Conservation (phyloP, 2,888 invertebrate species). For the Teleogryllus oceanicus region DNA sequence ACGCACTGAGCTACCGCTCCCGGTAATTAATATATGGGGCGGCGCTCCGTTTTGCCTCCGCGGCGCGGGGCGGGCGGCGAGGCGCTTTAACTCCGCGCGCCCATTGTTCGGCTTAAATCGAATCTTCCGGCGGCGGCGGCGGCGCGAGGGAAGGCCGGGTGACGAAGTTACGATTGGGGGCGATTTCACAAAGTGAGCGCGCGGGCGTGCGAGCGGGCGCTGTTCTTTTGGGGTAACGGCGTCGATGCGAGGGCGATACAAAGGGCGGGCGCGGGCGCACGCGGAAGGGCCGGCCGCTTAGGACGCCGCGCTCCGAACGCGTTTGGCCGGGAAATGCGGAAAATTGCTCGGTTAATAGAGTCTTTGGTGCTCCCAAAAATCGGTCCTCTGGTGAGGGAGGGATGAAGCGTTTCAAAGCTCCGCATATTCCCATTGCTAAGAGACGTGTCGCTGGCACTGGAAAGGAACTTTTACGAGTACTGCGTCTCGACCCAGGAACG, state of each 20-base stretch:
- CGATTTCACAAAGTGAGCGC: slow-evolving; percentile 2
- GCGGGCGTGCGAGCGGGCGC: background rate
- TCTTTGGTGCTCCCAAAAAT: too few relatives aligned
- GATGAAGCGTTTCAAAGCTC: too few relatives aligned
- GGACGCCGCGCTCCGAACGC: background rate
- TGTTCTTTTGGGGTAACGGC: background rate
- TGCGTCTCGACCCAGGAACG: too few relatives aligned
- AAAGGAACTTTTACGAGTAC: too few relatives aligned
- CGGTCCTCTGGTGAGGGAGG: too few relatives aligned
- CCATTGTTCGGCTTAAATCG: background rate
- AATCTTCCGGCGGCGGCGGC: background rate
- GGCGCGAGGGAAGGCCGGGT: background rate
- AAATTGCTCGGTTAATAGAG: background rate
- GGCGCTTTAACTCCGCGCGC: background rate
- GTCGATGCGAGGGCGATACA: background rate
- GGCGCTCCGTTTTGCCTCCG: too few relatives aligned
- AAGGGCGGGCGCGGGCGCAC: background rate
- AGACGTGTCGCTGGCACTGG: too few relatives aligned
- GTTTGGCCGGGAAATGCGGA: background rate
- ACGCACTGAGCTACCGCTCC: too few relatives aligned
- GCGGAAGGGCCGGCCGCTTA: background rate
- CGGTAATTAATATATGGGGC: too few relatives aligned
- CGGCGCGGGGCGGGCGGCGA: background rate
- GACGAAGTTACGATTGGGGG: slow-evolving; percentile 12
- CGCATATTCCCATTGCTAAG: too few relatives aligned